Evolutionary conservation across 2,888 invertebrate species (phyloP), one percentile per base, ranked within the genome.

Genomic region (Idaea dimidiata): DNA sequence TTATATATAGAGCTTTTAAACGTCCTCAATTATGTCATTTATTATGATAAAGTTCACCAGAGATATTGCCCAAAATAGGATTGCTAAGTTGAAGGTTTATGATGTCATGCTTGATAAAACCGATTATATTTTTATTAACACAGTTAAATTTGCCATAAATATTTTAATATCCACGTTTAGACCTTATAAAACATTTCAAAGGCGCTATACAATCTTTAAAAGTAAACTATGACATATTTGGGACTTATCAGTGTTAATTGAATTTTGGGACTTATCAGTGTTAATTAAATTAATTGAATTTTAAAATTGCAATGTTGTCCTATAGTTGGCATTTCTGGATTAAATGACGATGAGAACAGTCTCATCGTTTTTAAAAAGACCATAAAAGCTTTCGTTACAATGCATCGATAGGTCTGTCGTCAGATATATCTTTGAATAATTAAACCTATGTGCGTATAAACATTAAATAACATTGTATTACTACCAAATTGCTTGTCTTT

Each of bases 41-140:
- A 62, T 62, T 62, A 66, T 71, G 66, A 67, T 66, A 70, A 72
- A 73, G 72, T 72, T 74, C 71, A 73, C 65, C 66, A 66, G 64
- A 64, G 62, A 63, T 68, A 61, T 63, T 70, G 66, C 64, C 67
- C 61, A 61, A 61, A 64, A 64, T 58, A 56, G 67, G 72, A 70
- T 67, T 68, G 58, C 68, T 70, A 64, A 66, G 60, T 62, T 66
- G 69, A 74, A 78, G 75, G 72, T 78, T 77, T 75, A 76, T 66
- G 70, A 71, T 66, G 67, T 68, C 67, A 62, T 64, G 59, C 43
- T 0, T 14, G 43, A 43, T 61, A 74, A 73, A 62, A 68, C 60
- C 60, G 43, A 56, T 66, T 61, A 67, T 68, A 62, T 16, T 55
- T 73, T 72, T 72, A 77, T 73, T 62, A 67, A 62, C 65, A 63